Evolutionary conservation across 1,140 invertebrate species (phyloP).

Genomic region (Diachasmimorpha longicaudata): DNA sequence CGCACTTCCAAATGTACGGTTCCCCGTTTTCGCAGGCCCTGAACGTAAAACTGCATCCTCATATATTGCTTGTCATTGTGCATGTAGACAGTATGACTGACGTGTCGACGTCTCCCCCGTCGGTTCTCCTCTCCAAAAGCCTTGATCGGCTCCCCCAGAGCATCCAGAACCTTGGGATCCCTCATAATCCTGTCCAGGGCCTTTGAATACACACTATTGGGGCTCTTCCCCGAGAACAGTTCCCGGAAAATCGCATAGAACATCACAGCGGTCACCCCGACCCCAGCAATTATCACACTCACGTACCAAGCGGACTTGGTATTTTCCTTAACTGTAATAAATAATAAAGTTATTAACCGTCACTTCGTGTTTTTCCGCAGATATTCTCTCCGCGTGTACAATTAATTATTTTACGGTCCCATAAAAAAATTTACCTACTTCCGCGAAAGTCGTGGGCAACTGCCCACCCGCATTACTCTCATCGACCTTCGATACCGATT

Average conservation of each 20-base stretch:
- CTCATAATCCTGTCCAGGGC: slow-evolving; percentile 77
- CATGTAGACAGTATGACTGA: slow-evolving; percentile 72
- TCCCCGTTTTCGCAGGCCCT: slow-evolving; percentile 79
- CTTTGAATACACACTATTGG: slow-evolving; percentile 81
- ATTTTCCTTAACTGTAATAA: slow-evolving; percentile 77
- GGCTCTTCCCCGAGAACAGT: slow-evolving; percentile 85
- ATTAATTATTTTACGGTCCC: background rate
- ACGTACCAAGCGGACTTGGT: slow-evolving; percentile 84
- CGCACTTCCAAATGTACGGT: slow-evolving; percentile 86
- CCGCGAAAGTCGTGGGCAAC: slow-evolving; percentile 44
- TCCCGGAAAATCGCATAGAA: slow-evolving; percentile 85
- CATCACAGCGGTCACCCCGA: slow-evolving; percentile 79
- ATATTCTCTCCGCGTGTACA: background rate
- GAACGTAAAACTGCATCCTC: slow-evolving; percentile 88
- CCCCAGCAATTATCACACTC: slow-evolving; percentile 78
- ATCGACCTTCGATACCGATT: slow-evolving; percentile 37
- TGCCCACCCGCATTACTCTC: slow-evolving; percentile 33
- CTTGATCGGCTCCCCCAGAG: slow-evolving; percentile 85
- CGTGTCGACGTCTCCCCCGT: slow-evolving; percentile 68
- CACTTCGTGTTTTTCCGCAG: too few species aligned
- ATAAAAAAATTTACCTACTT: slow-evolving; percentile 50
- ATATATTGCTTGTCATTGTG: slow-evolving; percentile 79
- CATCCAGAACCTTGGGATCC: slow-evolving; percentile 75
- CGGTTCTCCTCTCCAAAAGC: slow-evolving; percentile 85
- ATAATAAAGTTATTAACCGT: slow-evolving; percentile 19